These are phyloP conservation scores for Bolinopsis microptera DNA, from an alignment of 37 sponge, comb jelly and placozoan species.

Conservation along the genomic window DNA sequence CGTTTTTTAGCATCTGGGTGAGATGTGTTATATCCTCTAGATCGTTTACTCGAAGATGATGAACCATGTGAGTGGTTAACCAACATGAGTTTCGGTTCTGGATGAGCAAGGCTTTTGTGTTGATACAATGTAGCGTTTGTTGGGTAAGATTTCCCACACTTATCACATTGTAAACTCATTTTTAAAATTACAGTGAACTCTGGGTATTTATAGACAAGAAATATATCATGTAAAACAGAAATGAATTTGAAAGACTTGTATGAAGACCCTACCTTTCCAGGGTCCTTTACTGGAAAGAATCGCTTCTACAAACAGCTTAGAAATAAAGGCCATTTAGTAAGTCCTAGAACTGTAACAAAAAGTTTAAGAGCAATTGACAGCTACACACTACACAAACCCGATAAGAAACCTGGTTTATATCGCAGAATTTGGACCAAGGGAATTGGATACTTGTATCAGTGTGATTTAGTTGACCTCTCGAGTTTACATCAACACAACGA, in stretches of 20 bases:
- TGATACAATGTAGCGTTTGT: slow-evolving; percentile 14
- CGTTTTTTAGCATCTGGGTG: background rate
- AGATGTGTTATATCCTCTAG: background rate
- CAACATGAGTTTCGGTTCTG: background rate
- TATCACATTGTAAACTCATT: slow-evolving; percentile 15
- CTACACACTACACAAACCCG: slow-evolving; percentile 16
- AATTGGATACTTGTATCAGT: background rate
- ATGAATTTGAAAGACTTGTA: slow-evolving; percentile 37
- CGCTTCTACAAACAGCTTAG: background rate
- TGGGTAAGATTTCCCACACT: background rate
- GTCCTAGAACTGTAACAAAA: background rate
- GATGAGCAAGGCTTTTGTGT: background rate
- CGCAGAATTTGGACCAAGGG: slow-evolving; percentile 19
- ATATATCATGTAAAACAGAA: background rate
- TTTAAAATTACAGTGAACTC: background rate
- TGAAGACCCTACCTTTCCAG: slow-evolving; percentile 22
- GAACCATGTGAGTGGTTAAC: slow-evolving; percentile 8
- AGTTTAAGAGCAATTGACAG: background rate
- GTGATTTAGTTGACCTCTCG: background rate
- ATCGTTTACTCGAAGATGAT: background rate
- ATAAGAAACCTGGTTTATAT: background rate
- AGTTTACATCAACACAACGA: background rate
- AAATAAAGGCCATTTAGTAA: background rate
- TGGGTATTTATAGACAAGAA: slow-evolving; percentile 7
- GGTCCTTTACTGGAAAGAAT: slow-evolving; percentile 2